phyloP scores from a whole-genome alignment of 2,797 vertebrate species.

The Schizothorax lantsangensis region DNA sequence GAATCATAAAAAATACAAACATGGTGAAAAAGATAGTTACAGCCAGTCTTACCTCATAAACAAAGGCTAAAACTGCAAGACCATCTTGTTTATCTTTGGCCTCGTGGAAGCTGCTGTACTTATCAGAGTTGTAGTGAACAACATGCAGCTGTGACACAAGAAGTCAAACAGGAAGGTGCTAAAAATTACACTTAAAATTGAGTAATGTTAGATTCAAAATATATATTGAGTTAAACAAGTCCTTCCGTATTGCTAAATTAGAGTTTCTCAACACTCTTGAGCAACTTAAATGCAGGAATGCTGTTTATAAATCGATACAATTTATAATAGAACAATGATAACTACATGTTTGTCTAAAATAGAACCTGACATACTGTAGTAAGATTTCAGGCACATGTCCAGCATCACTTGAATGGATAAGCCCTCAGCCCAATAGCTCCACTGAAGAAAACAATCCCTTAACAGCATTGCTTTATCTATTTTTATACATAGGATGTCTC shows the following conservation, averaged over 20 bases:
- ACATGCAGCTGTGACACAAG: conserved; percentile 85
- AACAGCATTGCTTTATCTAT: neutral
- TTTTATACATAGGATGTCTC: neutral
- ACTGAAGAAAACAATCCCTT: conserved; percentile 9
- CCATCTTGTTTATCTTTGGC: conserved; percentile 84
- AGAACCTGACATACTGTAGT: neutral
- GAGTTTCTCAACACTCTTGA: neutral
- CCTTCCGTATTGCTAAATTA: neutral
- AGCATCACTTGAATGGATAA: neutral
- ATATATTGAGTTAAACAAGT: neutral
- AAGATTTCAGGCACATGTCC: conserved; percentile 15
- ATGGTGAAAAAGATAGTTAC: neutral
- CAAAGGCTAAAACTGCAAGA: conserved; percentile 88
- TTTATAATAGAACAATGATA: neutral
- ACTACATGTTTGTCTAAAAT: conserved; percentile 21
- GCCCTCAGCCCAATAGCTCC: neutral
- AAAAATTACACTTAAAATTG: conserved; percentile 30
- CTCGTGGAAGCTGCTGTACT: conserved; percentile 82
- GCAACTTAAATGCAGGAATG: neutral
- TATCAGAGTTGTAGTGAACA: conserved; percentile 91
- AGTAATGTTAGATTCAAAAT: neutral
- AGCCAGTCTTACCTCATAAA: conserved; percentile 79
- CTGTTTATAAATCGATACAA: neutral
- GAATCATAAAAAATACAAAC: neutral
- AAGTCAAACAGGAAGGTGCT: conserved; percentile 37